These are phyloP conservation scores for Hippoglossus stenolepis DNA, from an alignment of 2,113 vertebrate genomes.

Conservation along the genomic window DNA sequence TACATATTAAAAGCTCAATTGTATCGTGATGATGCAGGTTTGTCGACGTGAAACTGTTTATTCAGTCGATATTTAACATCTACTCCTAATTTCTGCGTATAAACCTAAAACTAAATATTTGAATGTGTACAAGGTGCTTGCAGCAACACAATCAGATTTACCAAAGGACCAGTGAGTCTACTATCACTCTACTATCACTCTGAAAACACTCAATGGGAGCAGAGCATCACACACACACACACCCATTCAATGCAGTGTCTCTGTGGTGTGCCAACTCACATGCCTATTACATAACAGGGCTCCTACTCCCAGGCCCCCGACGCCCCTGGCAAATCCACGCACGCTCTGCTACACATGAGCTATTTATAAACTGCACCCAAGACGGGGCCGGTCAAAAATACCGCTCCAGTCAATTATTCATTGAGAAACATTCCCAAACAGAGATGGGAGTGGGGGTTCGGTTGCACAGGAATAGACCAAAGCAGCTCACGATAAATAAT, in stretches of 20 bases:
- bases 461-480: slow-evolving; percentile 62
- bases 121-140: background rate
- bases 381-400: slow-evolving; percentile 74
- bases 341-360: slow-evolving; percentile 81
- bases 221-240: slow-evolving; percentile 35
- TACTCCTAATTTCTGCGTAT: background rate
- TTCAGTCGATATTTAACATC: slow-evolving; percentile 5
- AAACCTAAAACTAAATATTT: slow-evolving; percentile 1
- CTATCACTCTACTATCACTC: slow-evolving; percentile 60
- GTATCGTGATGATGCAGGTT: background rate
- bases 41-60: background rate
- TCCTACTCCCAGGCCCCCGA: slow-evolving; percentile 69
- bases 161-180: slow-evolving; percentile 60
- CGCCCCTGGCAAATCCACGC: slow-evolving; percentile 75
- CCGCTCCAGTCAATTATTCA: slow-evolving; percentile 77
- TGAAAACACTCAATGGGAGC: slow-evolving; percentile 72
- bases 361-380: slow-evolving; percentile 80
- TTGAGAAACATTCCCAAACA: slow-evolving; percentile 77
- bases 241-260: slow-evolving; percentile 73
- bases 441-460: slow-evolving; percentile 37
- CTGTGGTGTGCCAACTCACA: slow-evolving; percentile 78
- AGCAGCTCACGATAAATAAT: slow-evolving; percentile 55
- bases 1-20: background rate
- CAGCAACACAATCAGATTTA: slow-evolving; percentile 37
- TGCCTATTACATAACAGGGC: slow-evolving; percentile 83